Evolutionary conservation across 2,113 vertebrate species (phyloP).

Genomic region (Natator depressus): DNA sequence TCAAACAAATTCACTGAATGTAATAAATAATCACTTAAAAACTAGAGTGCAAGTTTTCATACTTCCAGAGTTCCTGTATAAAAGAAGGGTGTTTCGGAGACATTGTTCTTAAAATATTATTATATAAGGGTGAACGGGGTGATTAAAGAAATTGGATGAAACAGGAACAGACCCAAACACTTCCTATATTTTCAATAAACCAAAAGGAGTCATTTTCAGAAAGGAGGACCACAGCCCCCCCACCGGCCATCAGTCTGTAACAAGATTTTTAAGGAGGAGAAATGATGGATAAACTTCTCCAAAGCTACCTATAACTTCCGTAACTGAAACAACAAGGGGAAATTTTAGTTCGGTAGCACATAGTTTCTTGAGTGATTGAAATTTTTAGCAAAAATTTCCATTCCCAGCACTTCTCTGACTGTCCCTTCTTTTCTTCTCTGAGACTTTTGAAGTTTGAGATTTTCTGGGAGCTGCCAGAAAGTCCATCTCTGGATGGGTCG

Average conservation of each 20-base stretch:
- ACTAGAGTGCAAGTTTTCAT: not conserved
- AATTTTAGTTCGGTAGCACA: not conserved
- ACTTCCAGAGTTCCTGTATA: not conserved
- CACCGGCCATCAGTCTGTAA: not conserved
- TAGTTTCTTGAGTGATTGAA: not conserved
- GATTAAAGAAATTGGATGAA: not conserved
- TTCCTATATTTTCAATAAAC: not conserved
- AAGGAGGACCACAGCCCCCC: not conserved
- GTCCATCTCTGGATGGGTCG: not conserved
- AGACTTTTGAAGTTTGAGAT: not conserved
- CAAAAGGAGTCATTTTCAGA: not conserved
- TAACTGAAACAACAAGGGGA: not conserved
- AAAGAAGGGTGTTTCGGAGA: not conserved
- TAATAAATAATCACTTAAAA: not conserved
- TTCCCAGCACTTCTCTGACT: not conserved
- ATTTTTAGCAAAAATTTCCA: not conserved
- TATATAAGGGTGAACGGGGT: not conserved
- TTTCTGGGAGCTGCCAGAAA: not conserved
- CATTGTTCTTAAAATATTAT: not conserved
- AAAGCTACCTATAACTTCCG: not conserved
- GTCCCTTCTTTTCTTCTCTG: not conserved
- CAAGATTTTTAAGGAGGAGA: not conserved
- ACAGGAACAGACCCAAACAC: not conserved
- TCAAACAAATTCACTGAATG: not conserved
- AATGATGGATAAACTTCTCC: not conserved